Conservation (phyloP, 2,797 vertebrate genomes). For the Valencia hispanica region DNA sequence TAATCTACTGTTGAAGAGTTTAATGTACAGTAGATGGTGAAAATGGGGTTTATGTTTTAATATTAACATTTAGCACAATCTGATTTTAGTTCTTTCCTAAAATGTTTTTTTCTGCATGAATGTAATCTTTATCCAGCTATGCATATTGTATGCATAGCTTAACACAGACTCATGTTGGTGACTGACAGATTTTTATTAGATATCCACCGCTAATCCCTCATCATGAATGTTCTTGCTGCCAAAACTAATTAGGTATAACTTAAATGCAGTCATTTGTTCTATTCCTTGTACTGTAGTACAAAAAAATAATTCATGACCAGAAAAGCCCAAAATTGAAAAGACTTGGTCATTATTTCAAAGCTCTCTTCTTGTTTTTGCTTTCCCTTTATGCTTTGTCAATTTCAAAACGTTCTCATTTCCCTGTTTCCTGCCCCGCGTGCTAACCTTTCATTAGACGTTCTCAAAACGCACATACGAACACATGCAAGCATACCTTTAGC, state of each 20-base stretch:
- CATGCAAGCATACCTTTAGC: slow-evolving; percentile 56
- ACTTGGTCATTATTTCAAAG: slow-evolving; percentile 24
- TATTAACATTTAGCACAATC: background rate
- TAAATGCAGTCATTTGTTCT: slow-evolving; percentile 6
- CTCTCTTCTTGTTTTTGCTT: slow-evolving; percentile 5
- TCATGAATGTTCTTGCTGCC: no score
- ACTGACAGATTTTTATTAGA: no score
- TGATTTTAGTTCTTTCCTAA: background rate
- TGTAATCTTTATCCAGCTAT: background rate
- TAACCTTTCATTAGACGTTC: slow-evolving; percentile 41
- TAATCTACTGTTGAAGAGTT: background rate
- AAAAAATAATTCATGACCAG: no score
- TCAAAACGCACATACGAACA: slow-evolving; percentile 12
- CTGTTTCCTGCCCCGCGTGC: slow-evolving; percentile 51
- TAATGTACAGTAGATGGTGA: background rate
- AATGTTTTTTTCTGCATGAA: background rate
- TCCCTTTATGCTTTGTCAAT: slow-evolving; percentile 28
- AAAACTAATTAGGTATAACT: slow-evolving; percentile 38
- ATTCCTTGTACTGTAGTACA: no score
- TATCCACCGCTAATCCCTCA: no score
- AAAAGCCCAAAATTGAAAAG: background rate
- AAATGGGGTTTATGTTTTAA: background rate
- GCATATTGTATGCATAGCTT: background rate
- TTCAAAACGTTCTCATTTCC: slow-evolving; percentile 36
- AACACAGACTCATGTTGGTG: no score